These are phyloP conservation scores for Pedetes capensis DNA, from an alignment of 2,113 vertebrate species.

Conservation along the genomic window DNA sequence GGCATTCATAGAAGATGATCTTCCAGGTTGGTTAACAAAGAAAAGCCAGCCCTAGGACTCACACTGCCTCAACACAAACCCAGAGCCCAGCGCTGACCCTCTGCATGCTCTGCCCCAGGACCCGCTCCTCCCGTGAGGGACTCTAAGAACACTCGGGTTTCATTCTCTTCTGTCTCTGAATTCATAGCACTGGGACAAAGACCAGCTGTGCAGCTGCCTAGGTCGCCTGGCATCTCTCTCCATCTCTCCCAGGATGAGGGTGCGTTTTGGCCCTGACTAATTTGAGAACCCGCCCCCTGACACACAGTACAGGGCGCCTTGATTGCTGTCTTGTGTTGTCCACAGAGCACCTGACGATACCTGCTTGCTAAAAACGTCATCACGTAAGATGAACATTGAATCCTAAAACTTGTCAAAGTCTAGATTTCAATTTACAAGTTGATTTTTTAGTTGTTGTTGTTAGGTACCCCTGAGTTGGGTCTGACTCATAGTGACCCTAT, in stretches of 20 bases:
- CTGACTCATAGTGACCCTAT: too few species aligned
- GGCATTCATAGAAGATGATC: too few species aligned
- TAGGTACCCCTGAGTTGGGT: too few species aligned
- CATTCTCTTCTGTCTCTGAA: not conserved
- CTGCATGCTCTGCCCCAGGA: fast-evolving
- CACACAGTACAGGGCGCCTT: too few species aligned
- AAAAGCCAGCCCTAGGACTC: not conserved
- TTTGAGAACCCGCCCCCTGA: too few species aligned
- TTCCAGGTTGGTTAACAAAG: fast-evolving
- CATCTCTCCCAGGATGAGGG: not conserved
- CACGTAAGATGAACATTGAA: fast-evolving
- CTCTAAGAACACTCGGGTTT: too few species aligned
- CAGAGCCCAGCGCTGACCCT: fast-evolving
- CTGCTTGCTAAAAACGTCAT: fast-evolving
- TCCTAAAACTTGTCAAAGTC: fast-evolving
- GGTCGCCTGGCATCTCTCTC: too few species aligned
- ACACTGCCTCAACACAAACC: not conserved
- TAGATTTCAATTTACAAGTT: not conserved
- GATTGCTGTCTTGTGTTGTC: too few species aligned
- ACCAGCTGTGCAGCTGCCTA: too few species aligned
- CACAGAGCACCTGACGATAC: not conserved
- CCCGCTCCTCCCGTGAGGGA: not conserved
- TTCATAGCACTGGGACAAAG: not conserved
- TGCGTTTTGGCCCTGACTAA: too few species aligned
- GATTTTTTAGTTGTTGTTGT: too few species aligned